Conservation (phyloP, 37 sponge, comb jelly and placozoan genomes). For the Oscarella lobularis region DNA sequence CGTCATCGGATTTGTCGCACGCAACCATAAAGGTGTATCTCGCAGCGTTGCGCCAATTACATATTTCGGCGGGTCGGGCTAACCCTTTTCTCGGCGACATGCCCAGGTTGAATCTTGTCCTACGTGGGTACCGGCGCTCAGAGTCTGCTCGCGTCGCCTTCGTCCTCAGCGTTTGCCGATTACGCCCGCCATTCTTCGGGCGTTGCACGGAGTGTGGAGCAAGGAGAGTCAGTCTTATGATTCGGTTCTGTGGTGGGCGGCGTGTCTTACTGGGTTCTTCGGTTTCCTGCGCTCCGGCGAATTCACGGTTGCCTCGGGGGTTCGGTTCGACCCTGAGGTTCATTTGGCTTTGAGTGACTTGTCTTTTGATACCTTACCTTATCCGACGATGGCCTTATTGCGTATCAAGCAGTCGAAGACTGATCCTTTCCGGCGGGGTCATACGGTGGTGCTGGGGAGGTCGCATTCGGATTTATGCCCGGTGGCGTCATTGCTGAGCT, state of each 20-base stretch:
- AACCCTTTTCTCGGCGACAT: not conserved
- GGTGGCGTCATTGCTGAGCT: not conserved
- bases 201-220: not conserved
- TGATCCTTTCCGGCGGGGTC: constrained; percentile 14
- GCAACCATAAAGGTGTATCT: not conserved
- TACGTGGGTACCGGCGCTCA: not conserved
- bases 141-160: not conserved
- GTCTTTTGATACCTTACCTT: not conserved
- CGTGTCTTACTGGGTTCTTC: not conserved
- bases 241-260: not conserved
- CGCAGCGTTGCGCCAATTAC: not conserved
- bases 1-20: not conserved
- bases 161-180: not conserved
- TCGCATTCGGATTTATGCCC: constrained; percentile 7
- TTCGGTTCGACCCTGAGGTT: not conserved
- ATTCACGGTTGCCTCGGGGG: not conserved
- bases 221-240: not conserved
- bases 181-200: not conserved
- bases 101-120: not conserved
- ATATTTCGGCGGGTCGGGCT: not conserved
- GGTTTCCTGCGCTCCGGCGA: not conserved
- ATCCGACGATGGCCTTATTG: not conserved
- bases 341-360: not conserved
- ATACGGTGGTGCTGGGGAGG: constrained; percentile 6
- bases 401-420: constrained; percentile 16